These are phyloP conservation scores for Periparus ater DNA, from an alignment of 2,797 vertebrate genomes.

Conservation along the genomic window DNA sequence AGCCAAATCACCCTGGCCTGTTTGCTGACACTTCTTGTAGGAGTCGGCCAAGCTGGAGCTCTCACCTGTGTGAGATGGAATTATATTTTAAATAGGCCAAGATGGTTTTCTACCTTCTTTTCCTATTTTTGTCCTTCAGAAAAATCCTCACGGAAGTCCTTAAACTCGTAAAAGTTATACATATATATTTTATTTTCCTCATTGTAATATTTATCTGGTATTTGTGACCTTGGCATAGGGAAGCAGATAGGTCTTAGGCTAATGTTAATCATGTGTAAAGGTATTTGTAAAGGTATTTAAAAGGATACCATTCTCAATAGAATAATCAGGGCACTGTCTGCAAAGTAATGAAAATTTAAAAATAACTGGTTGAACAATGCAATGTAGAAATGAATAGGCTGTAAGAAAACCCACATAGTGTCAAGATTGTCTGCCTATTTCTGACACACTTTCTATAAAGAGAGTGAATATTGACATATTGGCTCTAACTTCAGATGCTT, in stretches of 20 bases:
- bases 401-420: not conserved
- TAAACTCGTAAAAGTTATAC: not conserved
- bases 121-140: not conserved
- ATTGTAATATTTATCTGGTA: not conserved
- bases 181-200: not conserved
- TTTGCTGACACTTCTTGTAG: not conserved
- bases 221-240: not conserved
- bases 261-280: constrained; percentile 7
- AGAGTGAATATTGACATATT: not conserved
- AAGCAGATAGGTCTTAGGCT: not conserved
- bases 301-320: not conserved
- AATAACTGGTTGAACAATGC: constrained; percentile 41
- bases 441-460: not conserved
- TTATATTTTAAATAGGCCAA: constrained; percentile 10
- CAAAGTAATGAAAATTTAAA: constrained; percentile 28
- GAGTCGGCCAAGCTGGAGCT: not conserved
- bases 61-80: not conserved
- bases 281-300: constrained; percentile 12
- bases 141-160: not conserved
- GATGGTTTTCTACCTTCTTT: not conserved
- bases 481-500: not conserved
- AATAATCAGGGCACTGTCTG: constrained; percentile 40
- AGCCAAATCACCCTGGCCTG: not conserved
- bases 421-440: not conserved
- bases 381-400: constrained; percentile 22